Conservation (phyloP, 1,140 invertebrate genomes). For the Orussus abietinus region DNA sequence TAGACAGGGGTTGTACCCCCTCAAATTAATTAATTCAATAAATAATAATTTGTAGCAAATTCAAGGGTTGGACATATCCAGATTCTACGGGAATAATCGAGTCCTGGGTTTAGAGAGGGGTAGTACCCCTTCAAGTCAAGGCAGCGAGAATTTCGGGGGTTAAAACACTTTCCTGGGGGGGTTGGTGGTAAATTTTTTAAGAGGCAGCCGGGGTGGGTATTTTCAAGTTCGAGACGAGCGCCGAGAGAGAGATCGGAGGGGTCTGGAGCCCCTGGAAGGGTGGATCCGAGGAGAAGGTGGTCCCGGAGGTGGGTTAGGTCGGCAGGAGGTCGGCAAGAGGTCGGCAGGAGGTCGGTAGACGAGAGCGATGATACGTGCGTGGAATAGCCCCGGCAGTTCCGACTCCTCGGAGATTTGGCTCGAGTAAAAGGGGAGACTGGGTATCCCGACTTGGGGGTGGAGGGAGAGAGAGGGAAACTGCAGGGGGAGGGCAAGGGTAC, state of each 20-base stretch:
- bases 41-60: no score
- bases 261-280: slow-evolving; percentile 8
- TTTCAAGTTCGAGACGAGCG: no score
- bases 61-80: no score
- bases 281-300: slow-evolving; percentile 13
- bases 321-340: slow-evolving; percentile 20
- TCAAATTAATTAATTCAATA: no score
- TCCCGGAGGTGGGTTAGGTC: slow-evolving; percentile 4
- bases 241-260: slow-evolving; percentile 5
- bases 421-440: slow-evolving; percentile 10
- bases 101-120: no score
- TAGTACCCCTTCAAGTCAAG: no score
- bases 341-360: slow-evolving; percentile 19
- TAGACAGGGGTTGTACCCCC: no score
- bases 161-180: slow-evolving; percentile 27
- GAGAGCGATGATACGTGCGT: slow-evolving; percentile 41
- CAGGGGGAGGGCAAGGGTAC: slow-evolving; percentile 20
- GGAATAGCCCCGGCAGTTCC: slow-evolving; percentile 35
- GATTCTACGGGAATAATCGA: no score
- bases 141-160: slow-evolving; percentile 37
- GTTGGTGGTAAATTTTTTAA: slow-evolving; percentile 36
- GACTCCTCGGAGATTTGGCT: slow-evolving; percentile 41
- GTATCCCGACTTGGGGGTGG: slow-evolving; percentile 3
- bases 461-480: slow-evolving; percentile 1
- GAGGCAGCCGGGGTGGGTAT: slow-evolving; percentile 10